Base-by-base conservation (phyloP, 2,888 invertebrate species). In the Panopea generosa region DNA sequence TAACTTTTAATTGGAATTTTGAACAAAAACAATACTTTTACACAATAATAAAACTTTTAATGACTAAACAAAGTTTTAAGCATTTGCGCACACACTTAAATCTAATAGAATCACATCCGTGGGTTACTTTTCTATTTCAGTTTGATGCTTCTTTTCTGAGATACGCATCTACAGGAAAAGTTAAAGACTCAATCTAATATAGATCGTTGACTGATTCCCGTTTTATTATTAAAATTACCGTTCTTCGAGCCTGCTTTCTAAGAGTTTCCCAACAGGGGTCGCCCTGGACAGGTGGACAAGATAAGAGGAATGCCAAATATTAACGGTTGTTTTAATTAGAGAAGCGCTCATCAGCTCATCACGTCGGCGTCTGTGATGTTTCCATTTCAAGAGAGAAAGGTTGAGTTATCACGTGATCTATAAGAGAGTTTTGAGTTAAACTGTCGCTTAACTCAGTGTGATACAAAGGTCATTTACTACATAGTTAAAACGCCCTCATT, bases 241-340 rank as follows among this genome's bases (percentile, higher is more conserved):
- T 20, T 50, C 24, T 11, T 7, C 4, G 33, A 33, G 33, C 33
- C 33, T 6, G 45, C 45, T 3, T 20, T 45, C 18, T 56, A 40
- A 69, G 45, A 22, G 61, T 29, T 18, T 38, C 29, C 11, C 62
- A 33, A 24, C 59, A 60, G 68, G 57, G 57, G 38, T 4, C 11
- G 62, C 62, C 38, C n/a, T 20, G 74, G 74, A 68, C 74, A 74
- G 74, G 74, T 74, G 74, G 63, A 68, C 40, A 53, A 62, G 74
- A 74, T 74, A 68, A 63, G 67, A 68, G 55, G 43, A 40, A 49
- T 29, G 62, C 62, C 47, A 59, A 68, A 74, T 59, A 55, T 68
- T 24, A 53, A 53, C 50, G 22, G 50, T 50, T 20, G 24, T 24
- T 50, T 50, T 50, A 50, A 50, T 50, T 50, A 50, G 24, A 11